Conservation (phyloP, 2,888 invertebrate species). For the Lithophane semibrunnea region DNA sequence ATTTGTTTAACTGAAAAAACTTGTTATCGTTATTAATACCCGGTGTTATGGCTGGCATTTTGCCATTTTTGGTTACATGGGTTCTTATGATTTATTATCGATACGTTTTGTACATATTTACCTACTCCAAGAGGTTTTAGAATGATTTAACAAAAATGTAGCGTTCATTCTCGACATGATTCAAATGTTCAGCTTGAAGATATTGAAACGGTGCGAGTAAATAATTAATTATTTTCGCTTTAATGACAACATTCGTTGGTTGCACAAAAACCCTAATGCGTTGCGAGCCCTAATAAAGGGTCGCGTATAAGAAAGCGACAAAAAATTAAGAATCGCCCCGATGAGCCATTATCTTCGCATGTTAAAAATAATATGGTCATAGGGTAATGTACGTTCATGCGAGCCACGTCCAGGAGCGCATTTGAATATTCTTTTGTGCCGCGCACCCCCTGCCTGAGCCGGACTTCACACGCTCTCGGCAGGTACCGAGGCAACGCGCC, state of each 20-base stretch:
- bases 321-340: constrained; percentile 90
- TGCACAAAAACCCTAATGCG: constrained; percentile 89
- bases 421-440: constrained; percentile 87
- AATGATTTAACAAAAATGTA: not conserved
- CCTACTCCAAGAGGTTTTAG: not conserved
- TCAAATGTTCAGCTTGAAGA: constrained; percentile 16
- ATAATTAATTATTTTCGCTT: constrained; percentile 78
- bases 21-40: constrained; percentile 51
- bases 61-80: constrained; percentile 23
- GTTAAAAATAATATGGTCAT: constrained; percentile 90
- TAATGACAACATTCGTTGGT: constrained; percentile 85
- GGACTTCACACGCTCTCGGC: constrained; percentile 90
- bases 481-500: constrained; percentile 74
- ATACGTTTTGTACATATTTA: not conserved
- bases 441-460: constrained; percentile 82
- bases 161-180: not conserved
- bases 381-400: constrained; percentile 89
- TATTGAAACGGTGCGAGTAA: constrained; percentile 49
- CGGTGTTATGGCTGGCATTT: constrained; percentile 33
- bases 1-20: constrained; percentile 50
- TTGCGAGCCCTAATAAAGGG: constrained; percentile 87
- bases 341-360: constrained; percentile 89
- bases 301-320: constrained; percentile 84
- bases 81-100: constrained; percentile 35
- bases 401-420: constrained; percentile 89